Base-by-base conservation (phyloP, 2,888 invertebrate genomes). In the Nowickia ferox region DNA sequence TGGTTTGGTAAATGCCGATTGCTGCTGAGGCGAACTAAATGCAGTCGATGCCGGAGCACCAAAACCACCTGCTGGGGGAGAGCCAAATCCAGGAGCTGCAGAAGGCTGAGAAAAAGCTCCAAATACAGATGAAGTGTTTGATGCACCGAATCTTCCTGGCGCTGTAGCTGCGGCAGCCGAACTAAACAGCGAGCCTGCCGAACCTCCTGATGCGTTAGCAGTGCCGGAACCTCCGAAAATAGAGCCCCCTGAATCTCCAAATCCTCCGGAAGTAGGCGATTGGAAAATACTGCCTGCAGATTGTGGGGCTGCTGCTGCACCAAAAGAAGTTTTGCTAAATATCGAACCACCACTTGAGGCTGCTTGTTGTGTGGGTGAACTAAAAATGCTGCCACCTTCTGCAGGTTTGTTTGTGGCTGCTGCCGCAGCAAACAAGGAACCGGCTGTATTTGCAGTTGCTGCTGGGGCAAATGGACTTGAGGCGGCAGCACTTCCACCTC, bases 21-120 rank as follows among this genome's bases (percentile, higher is more conserved):
- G 88, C 51, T 87, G 87, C 57, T 87, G 90, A 4, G 92, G 90
- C 1, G 92, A 91, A 0, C 91, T 92, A 78, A 93, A 93, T 0
- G 91, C 92, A 1, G 90, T 9, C 65, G 77, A 6, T 44, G 84
- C 42, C 30, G 80, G 51, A 0, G 79, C 59, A 19, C 75, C 79
- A 48, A 89, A 88, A 30, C 87, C 87, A 15, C 86, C 87, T 38
- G 84, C 51, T 19, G 76, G 72, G 3, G 89, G 89, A 4, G 90
- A 88, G 44, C 90, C 90, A 71, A 90, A 90, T 1, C 80, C 86
- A 66, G 90, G 88, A 1, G 17, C 89, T 0, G 87, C 3, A 4
- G 88, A 48, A 0, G 88, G 80, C 66, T 90, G 90, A 55, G 91
- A 79, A 87, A 91, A 89, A 51, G 90, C 74, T n/a, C 90, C 88